These are phyloP conservation scores for Antheraea assamensis DNA, from an alignment of 2,888 invertebrate genomes.

Conservation along the genomic window DNA sequence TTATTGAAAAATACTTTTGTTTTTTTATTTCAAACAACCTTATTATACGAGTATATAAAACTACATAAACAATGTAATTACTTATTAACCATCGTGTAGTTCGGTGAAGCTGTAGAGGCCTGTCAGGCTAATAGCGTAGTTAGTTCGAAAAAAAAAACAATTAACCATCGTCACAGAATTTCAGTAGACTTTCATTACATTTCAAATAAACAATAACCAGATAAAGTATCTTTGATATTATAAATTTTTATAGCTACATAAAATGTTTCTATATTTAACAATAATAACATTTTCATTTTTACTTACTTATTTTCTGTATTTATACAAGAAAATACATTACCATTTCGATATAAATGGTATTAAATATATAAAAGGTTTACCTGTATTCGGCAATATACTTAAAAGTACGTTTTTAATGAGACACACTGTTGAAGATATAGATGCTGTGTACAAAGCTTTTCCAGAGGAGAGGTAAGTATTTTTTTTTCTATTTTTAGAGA, in stretches of 20 bases:
- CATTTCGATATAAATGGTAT: conserved; percentile 10
- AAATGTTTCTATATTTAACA: not conserved
- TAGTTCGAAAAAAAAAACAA: too few species aligned
- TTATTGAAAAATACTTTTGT: too few species aligned
- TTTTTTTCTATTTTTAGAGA: too few species aligned
- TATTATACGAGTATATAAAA: not conserved
- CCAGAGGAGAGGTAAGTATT: conserved; percentile 37
- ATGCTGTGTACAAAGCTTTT: conserved; percentile 38
- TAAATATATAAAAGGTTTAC: conserved; percentile 35
- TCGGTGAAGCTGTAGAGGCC: too few species aligned
- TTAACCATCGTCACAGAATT: not conserved
- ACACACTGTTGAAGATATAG: conserved; percentile 58
- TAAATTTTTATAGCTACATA: not conserved
- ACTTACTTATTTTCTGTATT: not conserved
- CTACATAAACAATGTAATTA: not conserved
- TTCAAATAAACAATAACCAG: not conserved
- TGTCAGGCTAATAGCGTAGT: too few species aligned
- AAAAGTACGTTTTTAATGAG: not conserved
- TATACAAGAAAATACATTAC: conserved; percentile 11
- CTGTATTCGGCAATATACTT: conserved; percentile 8
- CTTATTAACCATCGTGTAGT: too few species aligned
- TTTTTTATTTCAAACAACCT: not conserved
- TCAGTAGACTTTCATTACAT: not conserved
- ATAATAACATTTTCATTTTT: not conserved
- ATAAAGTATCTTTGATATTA: not conserved